phyloP scores from a whole-genome alignment of 2,888 invertebrate species.

The Oligia fasciuncula region DNA sequence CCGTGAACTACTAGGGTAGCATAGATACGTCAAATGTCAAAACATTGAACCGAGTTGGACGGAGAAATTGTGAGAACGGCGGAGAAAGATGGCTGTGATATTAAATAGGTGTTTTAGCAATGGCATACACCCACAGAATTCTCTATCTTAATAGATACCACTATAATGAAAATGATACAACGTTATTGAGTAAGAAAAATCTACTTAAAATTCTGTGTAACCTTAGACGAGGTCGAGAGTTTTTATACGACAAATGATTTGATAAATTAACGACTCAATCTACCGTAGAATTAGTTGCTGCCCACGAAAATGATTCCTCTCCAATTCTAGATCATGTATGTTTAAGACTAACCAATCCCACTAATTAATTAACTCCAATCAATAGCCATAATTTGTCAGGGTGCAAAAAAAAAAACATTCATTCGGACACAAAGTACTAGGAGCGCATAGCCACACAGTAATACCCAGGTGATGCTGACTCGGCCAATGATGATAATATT shows the following conservation, averaged over 20 bases:
- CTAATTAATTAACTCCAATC: conserved; percentile 4
- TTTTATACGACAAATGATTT: not conserved
- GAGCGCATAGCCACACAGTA: conserved; percentile 42
- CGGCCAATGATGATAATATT: conserved; percentile 67
- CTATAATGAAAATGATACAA: not conserved
- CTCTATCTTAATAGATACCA: not conserved
- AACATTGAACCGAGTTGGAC: conserved; percentile 20
- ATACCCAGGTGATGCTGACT: conserved; percentile 59
- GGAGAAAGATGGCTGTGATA: not conserved
- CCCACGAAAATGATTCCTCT: not conserved
- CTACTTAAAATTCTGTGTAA: not conserved
- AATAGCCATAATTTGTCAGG: not conserved
- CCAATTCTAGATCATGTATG: not conserved
- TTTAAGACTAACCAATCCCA: not conserved
- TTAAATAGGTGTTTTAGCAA: not conserved
- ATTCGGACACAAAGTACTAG: conserved; percentile 39
- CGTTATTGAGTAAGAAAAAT: conserved; percentile 12
- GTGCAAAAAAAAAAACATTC: conserved; percentile 8
- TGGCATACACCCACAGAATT: not conserved
- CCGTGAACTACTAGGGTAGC: conserved; percentile 56
- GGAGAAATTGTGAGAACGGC: not conserved
- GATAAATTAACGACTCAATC: not conserved
- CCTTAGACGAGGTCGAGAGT: conserved; percentile 30
- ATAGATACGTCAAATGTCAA: conserved; percentile 47
- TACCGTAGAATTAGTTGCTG: not conserved